Percentiles rank a stretch among this genome's conserved stretches.
Conservation (phyloP, 2,797 vertebrate species). For the Tamandua tetradactyla region DNA sequence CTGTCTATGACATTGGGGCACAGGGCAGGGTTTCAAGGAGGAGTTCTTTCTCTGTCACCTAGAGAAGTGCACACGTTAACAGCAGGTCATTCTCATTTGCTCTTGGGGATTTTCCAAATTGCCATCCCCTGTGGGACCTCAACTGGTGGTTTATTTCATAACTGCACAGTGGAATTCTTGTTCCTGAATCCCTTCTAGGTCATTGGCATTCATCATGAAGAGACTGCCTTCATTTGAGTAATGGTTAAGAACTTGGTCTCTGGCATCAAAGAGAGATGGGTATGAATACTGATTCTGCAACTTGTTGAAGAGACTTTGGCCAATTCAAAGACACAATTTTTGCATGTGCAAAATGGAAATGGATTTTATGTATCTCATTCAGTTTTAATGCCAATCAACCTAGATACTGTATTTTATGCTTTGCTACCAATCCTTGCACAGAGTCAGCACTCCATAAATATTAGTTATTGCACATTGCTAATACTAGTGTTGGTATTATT, state of each 20-base stretch:
- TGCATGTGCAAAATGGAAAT: background rate
- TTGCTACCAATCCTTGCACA: background rate
- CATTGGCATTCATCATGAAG: background rate
- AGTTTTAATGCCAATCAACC: background rate
- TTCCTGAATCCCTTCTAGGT: background rate
- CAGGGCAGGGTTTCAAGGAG: background rate
- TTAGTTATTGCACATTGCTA: background rate
- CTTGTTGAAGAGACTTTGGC: background rate
- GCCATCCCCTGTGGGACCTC: too few species aligned
- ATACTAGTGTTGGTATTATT: background rate
- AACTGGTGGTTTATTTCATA: background rate
- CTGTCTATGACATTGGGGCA: background rate
- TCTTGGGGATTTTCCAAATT: background rate
- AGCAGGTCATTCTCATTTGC: background rate
- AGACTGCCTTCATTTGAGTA: background rate
- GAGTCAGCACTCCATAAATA: background rate
- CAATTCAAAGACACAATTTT: background rate
- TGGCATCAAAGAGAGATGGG: background rate
- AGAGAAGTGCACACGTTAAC: background rate
- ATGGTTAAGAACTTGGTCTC: background rate
- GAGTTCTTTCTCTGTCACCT: background rate
- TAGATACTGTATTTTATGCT: rapidly evolving
- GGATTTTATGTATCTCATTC: background rate
- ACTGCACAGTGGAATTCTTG: background rate
- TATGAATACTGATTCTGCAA: background rate